phyloP scores from a whole-genome alignment of 2,797 vertebrate species.

The Dendrocincla fuliginosa region DNA sequence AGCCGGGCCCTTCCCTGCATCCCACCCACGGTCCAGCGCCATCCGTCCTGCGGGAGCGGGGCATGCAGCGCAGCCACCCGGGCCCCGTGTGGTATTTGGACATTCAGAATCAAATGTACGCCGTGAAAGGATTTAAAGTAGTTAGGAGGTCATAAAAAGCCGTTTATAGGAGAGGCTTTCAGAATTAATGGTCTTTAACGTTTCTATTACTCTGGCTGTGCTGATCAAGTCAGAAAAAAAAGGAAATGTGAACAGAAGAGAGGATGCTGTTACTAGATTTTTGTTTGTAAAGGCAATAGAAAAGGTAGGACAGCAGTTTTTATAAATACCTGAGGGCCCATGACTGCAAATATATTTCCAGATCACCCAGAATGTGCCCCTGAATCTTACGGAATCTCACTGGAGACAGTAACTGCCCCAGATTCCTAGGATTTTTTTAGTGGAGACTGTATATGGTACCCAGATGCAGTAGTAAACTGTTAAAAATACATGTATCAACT shows the following conservation, averaged over 20 bases:
- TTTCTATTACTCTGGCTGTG: neutral
- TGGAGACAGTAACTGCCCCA: neutral
- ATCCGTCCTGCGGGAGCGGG: fast-evolving
- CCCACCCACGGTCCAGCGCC: neutral
- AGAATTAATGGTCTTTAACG: fast-evolving
- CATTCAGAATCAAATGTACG: neutral
- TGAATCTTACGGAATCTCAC: neutral
- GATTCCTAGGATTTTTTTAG: neutral
- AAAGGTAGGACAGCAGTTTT: neutral
- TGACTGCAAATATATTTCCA: neutral
- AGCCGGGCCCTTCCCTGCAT: too few species aligned
- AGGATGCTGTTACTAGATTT: neutral
- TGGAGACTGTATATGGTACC: neutral
- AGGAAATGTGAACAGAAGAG: neutral
- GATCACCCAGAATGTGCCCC: neutral
- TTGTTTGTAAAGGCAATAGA: neutral
- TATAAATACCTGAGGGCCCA: neutral
- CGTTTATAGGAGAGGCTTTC: neutral
- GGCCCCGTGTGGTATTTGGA: fast-evolving
- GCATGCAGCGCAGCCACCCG: fast-evolving
- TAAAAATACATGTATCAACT: neutral
- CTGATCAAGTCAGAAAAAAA: neutral
- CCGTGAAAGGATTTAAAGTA: neutral
- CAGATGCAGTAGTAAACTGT: neutral
- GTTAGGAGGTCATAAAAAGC: neutral